Conservation (phyloP, 2,888 invertebrate genomes). For the Orgyia antiqua region DNA sequence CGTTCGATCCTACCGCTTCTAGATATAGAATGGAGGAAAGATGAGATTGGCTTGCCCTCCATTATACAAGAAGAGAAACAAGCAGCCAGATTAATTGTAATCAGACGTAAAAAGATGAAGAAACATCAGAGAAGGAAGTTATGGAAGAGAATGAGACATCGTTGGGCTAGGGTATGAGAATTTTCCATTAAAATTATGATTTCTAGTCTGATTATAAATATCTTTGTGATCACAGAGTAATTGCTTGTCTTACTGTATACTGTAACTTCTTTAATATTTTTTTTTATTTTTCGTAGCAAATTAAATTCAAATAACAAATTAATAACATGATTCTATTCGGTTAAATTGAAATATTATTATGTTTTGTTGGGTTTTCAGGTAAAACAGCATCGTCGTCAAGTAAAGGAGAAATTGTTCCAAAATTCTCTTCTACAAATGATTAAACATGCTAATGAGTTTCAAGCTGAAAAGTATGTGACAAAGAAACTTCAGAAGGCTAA, state of each 20-base stretch:
- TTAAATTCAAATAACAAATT: no score
- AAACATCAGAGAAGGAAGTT: constrained; percentile 90
- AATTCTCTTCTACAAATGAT: constrained; percentile 82
- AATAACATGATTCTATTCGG: no score
- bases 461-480: constrained; percentile 84
- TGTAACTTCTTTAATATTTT: no score
- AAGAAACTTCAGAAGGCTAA: constrained; percentile 80
- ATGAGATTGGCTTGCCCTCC: constrained; percentile 70
- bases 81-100: constrained; percentile 85
- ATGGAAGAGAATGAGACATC: constrained; percentile 86
- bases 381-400: constrained; percentile 82
- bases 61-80: constrained; percentile 78
- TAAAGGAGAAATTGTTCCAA: constrained; percentile 88
- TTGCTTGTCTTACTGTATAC: no score
- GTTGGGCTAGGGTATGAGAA: constrained; percentile 80
- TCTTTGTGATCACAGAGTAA: no score
- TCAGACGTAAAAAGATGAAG: constrained; percentile 90
- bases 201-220: not conserved
- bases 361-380: no score
- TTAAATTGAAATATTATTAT: no score
- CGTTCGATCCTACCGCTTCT: constrained; percentile 61
- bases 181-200: not conserved
- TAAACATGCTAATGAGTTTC: constrained; percentile 85
- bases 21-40: constrained; percentile 56
- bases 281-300: no score